phyloP scores from a whole-genome alignment of 1,140 invertebrate genomes.

The Drosophila bocki region DNA sequence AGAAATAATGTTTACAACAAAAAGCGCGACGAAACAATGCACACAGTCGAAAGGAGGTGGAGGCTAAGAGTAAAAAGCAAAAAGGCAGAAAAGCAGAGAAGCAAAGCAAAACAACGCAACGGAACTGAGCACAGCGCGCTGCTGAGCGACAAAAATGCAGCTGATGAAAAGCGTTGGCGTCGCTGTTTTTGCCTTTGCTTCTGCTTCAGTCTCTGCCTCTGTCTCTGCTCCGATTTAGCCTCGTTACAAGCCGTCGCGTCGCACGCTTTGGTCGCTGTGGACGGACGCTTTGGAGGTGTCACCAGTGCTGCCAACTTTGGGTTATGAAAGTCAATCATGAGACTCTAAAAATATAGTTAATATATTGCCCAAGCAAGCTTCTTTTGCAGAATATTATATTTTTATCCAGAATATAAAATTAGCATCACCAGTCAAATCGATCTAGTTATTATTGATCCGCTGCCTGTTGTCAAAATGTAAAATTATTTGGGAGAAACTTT shows the following conservation, averaged over 20 bases:
- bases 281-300: conserved; percentile 35
- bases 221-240: conserved; percentile 69
- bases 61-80: conserved; percentile 78
- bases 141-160: conserved; percentile 65
- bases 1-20: conserved; percentile 63
- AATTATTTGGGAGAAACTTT: not conserved
- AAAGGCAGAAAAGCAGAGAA: conserved; percentile 43
- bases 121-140: conserved; percentile 32
- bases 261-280: conserved; percentile 8
- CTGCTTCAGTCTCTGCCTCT: conserved; percentile 1
- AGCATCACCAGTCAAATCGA: not conserved
- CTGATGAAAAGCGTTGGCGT: conserved; percentile 49
- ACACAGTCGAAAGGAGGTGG: conserved; percentile 76
- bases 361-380: not conserved
- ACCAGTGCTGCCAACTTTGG: conserved; percentile 25
- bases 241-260: conserved; percentile 66
- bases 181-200: conserved; percentile 9
- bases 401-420: not conserved
- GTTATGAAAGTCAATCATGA: conserved; percentile 12
- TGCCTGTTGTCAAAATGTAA: not conserved
- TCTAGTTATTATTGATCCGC: not conserved
- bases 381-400: not conserved
- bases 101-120: conserved; percentile 24
- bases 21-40: conserved; percentile 73
- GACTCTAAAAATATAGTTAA: not conserved